phyloP scores from a whole-genome alignment of 2,113 vertebrate species.

The Forbesichthys agassizii region DNA sequence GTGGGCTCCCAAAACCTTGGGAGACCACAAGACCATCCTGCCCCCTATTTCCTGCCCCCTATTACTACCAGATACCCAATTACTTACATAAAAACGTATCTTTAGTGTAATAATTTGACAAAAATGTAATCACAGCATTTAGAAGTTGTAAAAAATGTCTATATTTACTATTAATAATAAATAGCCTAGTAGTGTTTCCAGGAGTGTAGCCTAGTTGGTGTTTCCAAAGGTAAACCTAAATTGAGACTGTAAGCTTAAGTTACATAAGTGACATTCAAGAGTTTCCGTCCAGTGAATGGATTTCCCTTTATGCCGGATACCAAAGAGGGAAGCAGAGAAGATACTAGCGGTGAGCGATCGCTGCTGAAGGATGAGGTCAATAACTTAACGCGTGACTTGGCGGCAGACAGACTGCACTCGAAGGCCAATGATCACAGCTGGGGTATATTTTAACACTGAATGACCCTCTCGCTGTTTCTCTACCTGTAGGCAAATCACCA shows the following conservation, averaged over 20 bases:
- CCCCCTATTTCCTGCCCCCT: constrained; percentile 46
- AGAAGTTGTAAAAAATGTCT: neutral
- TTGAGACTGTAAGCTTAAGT: neutral
- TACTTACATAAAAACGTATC: constrained; percentile 49
- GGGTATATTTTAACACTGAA: constrained; percentile 52
- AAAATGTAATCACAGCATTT: constrained; percentile 7
- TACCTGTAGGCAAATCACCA: constrained; percentile 27
- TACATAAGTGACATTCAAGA: constrained; percentile 10
- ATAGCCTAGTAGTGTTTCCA: neutral
- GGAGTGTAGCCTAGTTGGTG: neutral
- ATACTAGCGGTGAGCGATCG: constrained; percentile 1
- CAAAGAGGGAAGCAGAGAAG: neutral
- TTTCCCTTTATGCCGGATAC: constrained; percentile 4
- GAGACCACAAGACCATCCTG: neutral
- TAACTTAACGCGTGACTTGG: constrained; percentile 44
- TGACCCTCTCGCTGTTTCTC: constrained; percentile 24
- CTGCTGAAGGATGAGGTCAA: constrained; percentile 7
- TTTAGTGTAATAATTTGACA: constrained; percentile 3
- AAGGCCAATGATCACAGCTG: constrained; percentile 35
- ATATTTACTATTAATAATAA: constrained; percentile 2
- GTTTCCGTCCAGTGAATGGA: constrained; percentile 4
- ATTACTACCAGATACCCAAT: constrained; percentile 39
- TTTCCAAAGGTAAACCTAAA: neutral
- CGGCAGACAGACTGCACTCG: constrained; percentile 30
- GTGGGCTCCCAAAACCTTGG: too few relatives aligned